Conservation (phyloP, 2,888 invertebrate species). For the Spatulosminthurus flaviceps region DNA sequence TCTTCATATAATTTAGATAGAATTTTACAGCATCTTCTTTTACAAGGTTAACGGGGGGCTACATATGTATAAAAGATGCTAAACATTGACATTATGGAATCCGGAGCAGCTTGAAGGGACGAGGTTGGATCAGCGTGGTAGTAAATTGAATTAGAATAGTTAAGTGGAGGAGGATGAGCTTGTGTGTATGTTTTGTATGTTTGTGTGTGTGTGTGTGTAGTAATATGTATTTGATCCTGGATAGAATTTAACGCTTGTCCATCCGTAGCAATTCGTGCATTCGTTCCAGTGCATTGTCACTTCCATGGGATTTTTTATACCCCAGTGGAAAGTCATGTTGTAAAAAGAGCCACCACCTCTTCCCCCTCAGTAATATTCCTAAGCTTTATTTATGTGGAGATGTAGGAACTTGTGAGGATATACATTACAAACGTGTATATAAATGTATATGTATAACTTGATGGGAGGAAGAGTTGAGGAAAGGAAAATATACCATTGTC, state of each 20-base stretch:
- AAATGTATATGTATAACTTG: too few species aligned
- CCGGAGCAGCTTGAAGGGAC: background rate
- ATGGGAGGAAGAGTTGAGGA: too few species aligned
- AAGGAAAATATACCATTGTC: too few species aligned
- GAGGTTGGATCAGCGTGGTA: background rate
- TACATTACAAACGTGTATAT: too few species aligned
- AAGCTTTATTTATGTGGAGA: too few species aligned
- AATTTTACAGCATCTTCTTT: too few species aligned
- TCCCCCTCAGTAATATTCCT: too few species aligned
- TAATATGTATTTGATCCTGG: background rate
- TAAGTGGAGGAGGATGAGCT: conserved; percentile 31
- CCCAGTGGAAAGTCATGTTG: background rate
- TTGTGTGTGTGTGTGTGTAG: background rate
- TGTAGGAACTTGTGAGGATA: too few species aligned
- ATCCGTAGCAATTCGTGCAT: conserved; percentile 34
- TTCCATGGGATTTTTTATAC: background rate
- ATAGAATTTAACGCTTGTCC: conserved; percentile 38
- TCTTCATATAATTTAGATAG: too few species aligned
- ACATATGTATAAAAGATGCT: too few species aligned
- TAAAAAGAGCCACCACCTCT: background rate
- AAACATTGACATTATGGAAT: background rate
- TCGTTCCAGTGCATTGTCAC: conserved; percentile 32
- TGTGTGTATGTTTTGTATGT: background rate
- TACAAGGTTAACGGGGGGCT: too few species aligned
- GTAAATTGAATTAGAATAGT: conserved; percentile 39